phyloP scores from a whole-genome alignment of 2,113 vertebrate species.

The Marmota flaviventris region DNA sequence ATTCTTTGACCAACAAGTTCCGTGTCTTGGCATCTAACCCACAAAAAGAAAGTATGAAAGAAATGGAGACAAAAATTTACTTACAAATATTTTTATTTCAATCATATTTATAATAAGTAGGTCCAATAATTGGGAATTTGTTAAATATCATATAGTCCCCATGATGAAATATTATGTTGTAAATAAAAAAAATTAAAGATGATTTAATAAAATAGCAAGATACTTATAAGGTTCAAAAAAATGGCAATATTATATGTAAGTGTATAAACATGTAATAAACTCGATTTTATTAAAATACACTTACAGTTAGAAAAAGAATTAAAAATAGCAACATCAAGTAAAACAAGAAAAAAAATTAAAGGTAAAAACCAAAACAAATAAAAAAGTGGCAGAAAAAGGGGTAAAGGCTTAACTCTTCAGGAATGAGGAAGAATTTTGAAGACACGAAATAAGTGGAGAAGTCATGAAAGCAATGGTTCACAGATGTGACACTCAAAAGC shows the following conservation, averaged over 20 bases:
- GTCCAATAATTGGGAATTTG: not conserved
- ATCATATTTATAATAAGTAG: not conserved
- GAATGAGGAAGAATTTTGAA: not conserved
- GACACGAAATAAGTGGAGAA: not conserved
- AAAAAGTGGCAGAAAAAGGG: not conserved
- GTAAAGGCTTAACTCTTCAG: not conserved
- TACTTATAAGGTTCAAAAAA: not conserved
- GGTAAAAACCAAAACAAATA: not conserved
- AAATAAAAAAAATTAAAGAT: conserved; percentile 3
- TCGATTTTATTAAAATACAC: not conserved
- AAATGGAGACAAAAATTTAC: not conserved
- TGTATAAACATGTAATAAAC: not conserved
- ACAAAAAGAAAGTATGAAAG: not conserved
- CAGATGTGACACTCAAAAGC: not conserved
- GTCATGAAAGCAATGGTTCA: not conserved
- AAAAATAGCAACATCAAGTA: not conserved
- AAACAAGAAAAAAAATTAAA: conserved; percentile 13
- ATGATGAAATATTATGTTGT: not conserved
- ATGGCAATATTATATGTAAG: not conserved
- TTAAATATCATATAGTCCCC: not conserved
- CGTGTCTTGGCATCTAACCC: not conserved
- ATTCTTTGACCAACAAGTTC: not conserved
- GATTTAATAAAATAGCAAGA: not conserved
- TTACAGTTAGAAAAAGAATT: not conserved
- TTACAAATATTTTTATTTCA: not conserved